Conservation (phyloP, 2,113 vertebrate genomes). For the Cricetomys ansorgei region DNA sequence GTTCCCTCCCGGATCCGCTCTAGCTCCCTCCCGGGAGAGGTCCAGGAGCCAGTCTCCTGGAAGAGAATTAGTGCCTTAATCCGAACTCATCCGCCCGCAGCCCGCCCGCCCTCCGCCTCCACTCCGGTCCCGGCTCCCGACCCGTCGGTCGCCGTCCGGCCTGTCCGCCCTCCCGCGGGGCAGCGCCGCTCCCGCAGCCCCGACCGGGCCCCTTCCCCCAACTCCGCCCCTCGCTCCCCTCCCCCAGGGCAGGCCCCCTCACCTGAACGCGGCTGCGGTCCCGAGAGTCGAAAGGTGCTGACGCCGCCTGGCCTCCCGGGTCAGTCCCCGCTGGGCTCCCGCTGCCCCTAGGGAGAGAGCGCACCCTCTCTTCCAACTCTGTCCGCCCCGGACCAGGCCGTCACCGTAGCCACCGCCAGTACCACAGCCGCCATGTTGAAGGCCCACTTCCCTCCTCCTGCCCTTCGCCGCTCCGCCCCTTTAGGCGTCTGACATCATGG, state of each 20-base stretch:
- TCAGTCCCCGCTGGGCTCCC: constrained; percentile 42
- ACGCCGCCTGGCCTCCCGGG: constrained; percentile 54
- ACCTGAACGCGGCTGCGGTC: constrained; percentile 65
- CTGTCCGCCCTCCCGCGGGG: neutral
- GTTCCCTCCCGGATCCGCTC: neutral
- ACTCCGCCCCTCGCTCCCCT: constrained; percentile 63
- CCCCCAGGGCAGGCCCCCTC: constrained; percentile 60
- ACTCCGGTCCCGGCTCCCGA: constrained; percentile 28
- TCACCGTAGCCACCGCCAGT: constrained; percentile 61
- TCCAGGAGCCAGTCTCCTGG: neutral
- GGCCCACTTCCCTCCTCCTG: constrained; percentile 76
- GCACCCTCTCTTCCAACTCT: constrained; percentile 70
- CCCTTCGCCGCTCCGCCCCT: constrained; percentile 54
- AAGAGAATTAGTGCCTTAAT: neutral
- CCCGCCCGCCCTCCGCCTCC: constrained; percentile 47
- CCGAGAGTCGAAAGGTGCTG: constrained; percentile 66
- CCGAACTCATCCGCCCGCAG: constrained; percentile 17
- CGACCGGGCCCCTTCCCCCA: constrained; percentile 52
- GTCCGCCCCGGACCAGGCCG: constrained; percentile 57
- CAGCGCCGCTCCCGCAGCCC: neutral
- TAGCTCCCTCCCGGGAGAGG: neutral
- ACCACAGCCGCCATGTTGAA: constrained; percentile 79
- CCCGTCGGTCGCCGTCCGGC: neutral
- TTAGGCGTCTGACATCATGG: constrained; percentile 66
- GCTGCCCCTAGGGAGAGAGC: constrained; percentile 65